Evolutionary conservation across 2,113 vertebrate genomes (phyloP), one percentile per base, ranked within the genome.

Genomic region (Chlorocebus sabaeus): DNA sequence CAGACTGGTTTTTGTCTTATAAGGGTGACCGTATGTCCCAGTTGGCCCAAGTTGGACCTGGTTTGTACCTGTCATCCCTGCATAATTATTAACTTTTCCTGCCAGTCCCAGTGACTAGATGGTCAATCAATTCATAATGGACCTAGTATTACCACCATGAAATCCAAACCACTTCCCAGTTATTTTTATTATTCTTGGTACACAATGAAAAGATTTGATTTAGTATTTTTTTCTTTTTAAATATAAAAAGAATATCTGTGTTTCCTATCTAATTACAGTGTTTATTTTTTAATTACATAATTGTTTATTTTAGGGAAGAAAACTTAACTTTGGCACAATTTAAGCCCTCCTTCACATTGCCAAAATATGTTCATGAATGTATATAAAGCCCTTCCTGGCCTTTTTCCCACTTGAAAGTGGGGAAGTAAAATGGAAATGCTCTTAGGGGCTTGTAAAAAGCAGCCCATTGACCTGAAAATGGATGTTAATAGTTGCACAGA

Each of bases 221-320:
- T 82, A 10, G 20, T 2, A 25, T 0, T 55, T 20, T 81, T 92
- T 95, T n/a, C 48, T 68, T 94, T 55, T 90, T 76, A 91, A 43
- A 50, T 5, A 57, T 96, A 50, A 57, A 97, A 95, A 59, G 32
- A 0, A 1, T 86, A 93, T 43, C 7, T 92, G 17, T 87, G n/a
- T 79, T 94, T 95, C 40, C 70, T 95, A 1, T 75, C 43, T 55
- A 89, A 45, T 57, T 81, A 83, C 32, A 86, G 25, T 16, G 9
- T 68, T 96, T 73, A n/a, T 87, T 90, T 94, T 93, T 59, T 78
- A 72, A 45, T n/a, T 80, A 79, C 2, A 70, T 43, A 96, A 79
- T 40, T 81, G 57, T 61, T 59, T 1, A 43, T 94, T 87, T 92
- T 18, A 78, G 13, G 23, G 35, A 85, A 88, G 64, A 86, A 78